Conservation (phyloP, 2,797 vertebrate species). For the Hemibagrus guttatus region DNA sequence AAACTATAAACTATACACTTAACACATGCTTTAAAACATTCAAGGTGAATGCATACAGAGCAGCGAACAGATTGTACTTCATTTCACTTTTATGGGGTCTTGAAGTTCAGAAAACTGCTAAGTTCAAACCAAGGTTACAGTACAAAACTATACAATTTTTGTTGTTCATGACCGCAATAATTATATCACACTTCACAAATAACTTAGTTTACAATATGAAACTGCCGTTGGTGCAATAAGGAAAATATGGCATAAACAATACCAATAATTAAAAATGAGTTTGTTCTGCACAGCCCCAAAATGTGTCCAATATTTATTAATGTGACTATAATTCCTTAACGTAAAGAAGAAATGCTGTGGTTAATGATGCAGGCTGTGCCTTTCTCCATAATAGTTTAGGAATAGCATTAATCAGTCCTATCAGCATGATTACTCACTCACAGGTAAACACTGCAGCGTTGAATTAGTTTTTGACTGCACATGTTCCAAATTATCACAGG, state of each 20-base stretch:
- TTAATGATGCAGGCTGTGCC: background rate
- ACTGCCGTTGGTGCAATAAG: background rate
- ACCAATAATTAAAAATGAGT: background rate
- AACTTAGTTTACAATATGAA: background rate
- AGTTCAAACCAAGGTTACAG: background rate
- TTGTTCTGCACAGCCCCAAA: background rate
- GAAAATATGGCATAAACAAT: background rate
- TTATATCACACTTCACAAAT: background rate
- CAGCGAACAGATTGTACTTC: background rate
- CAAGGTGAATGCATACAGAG: background rate
- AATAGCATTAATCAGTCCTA: constrained; percentile 14
- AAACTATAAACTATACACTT: background rate
- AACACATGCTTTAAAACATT: background rate
- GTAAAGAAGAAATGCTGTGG: background rate
- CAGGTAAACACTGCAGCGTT: constrained; percentile 16
- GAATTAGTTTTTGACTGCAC: constrained; percentile 14
- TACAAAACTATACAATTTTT: background rate
- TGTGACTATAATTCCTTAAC: background rate
- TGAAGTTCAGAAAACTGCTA: background rate
- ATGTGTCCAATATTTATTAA: background rate
- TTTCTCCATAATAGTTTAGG: constrained; percentile 2
- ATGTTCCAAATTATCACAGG: constrained; percentile 9
- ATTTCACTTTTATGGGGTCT: background rate
- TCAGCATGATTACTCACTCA: constrained; percentile 20
- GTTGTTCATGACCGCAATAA: background rate